Base-by-base conservation (phyloP, 2,888 invertebrate genomes). In the Noctua fimbriata region DNA sequence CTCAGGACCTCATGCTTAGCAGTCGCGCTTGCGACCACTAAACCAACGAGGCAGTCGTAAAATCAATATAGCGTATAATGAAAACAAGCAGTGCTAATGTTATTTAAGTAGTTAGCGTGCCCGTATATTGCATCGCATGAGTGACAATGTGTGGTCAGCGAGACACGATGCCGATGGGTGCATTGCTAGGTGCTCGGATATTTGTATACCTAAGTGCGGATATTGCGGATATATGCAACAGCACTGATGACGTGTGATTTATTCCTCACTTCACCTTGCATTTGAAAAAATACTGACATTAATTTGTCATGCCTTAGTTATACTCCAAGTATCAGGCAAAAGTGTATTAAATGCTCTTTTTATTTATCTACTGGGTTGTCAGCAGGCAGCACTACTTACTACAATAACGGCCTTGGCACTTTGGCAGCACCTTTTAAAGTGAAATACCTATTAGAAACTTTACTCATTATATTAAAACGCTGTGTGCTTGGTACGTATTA, bases 31-130 rank as follows among this genome's bases (percentile, higher is more conserved):
- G 41, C 0, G 41, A 9, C 41, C 7, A 41, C 7, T 41, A 41
- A 1, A 41, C 41, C 41, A 41, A 41, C 41, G 41, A 41, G 41
- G 7, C 41, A 41, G 41, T 72, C 47, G 49, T 44, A 72, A 63
- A 76, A 21, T 32, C 9, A 75, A 79, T 79, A 18, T 49, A 14
- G 21, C 2, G 60, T 69, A 69, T 66, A 89, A 84, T 86, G 90
- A 83, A 87, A 84, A 88, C 85, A 73, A 78, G 63, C 77, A 36
- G 36, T 58, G 76, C 44, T 88, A 88, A 88, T 87, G 87, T 82
- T 86, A 86, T 88, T 84, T 88, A 89, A 88, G 79, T 86, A 89
- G 89, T 83, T 87, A 79, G 90, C 90, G 89, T 90, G 89, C 77
- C 83, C 74, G 81, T 76, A 79, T 84, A 88, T 88, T 82, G 85